These are phyloP conservation scores for Drosophila setosimentum DNA, from an alignment of 2,888 invertebrate species.

Conservation along the genomic window DNA sequence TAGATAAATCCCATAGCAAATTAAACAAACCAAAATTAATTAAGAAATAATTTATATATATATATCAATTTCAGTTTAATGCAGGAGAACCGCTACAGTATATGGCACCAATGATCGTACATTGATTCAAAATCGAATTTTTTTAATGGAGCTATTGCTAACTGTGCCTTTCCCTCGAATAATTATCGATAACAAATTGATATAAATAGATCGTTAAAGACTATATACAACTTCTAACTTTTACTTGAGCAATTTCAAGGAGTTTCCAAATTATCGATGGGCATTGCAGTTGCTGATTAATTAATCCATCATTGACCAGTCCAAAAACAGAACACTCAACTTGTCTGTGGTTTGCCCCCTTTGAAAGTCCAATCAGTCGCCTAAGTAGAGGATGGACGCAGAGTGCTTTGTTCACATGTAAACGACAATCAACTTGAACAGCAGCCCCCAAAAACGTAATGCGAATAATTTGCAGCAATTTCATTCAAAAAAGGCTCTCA, in stretches of 20 bases:
- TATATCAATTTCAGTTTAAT: not conserved
- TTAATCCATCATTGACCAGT: conserved; percentile 36
- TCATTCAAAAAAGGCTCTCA: conserved; percentile 64
- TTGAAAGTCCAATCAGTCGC: conserved; percentile 55
- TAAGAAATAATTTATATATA: not conserved
- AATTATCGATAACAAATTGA: not conserved
- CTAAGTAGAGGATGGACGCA: conserved; percentile 29
- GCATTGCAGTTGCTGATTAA: conserved; percentile 32
- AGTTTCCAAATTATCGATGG: not conserved
- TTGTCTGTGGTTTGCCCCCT: conserved; percentile 3
- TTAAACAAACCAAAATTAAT: not conserved
- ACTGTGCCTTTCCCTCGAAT: not conserved
- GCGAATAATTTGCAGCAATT: conserved; percentile 82
- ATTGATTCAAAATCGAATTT: not conserved
- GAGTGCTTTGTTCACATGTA: conserved; percentile 65
- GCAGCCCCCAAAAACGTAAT: conserved; percentile 74
- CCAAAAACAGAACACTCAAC: conserved; percentile 22
- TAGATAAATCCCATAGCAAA: not conserved
- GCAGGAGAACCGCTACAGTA: not conserved
- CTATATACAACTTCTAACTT: rapidly evolving
- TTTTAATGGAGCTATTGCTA: not conserved
- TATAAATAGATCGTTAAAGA: not conserved
- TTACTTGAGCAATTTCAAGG: not conserved
- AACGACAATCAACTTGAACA: conserved; percentile 77
- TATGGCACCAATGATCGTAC: not conserved